These are phyloP conservation scores for Tetrapedia diversipes DNA, from an alignment of 2,888 invertebrate genomes.

Conservation along the genomic window DNA sequence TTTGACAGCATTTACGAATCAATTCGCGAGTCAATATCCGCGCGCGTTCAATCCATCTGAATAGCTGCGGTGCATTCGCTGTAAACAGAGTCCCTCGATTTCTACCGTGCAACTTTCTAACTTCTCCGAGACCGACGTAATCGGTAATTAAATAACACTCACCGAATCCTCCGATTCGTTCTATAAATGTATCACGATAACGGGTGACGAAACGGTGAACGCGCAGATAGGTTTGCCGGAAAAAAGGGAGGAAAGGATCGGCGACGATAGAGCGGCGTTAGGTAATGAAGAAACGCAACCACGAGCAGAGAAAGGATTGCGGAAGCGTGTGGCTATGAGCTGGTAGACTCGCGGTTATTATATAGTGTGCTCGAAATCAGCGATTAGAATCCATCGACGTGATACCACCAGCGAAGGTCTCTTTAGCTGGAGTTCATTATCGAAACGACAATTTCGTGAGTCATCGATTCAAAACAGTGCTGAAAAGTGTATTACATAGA, in stretches of 20 bases:
- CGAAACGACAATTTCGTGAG: no score
- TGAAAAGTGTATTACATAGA: no score
- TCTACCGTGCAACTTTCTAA: slow-evolving; percentile 10
- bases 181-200: neutral
- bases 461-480: no score
- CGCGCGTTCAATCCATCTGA: no score
- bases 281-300: slow-evolving; percentile 26
- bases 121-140: neutral
- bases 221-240: neutral
- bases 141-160: neutral
- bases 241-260: neutral
- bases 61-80: neutral
- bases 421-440: no score
- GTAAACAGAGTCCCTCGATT: neutral
- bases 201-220: neutral
- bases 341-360: neutral
- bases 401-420: no score
- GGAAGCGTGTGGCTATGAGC: slow-evolving; percentile 9
- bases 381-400: neutral
- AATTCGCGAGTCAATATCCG: no score
- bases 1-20: no score
- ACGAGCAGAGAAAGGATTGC: slow-evolving; percentile 32
- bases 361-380: neutral
- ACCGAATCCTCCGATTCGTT: no score
- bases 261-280: neutral